A percentile compares a stretch with the other conserved stretches of the same genome.
These are phyloP conservation scores for Temnothorax longispinosus DNA, from an alignment of 1,140 invertebrate species.

Conservation along the genomic window DNA sequence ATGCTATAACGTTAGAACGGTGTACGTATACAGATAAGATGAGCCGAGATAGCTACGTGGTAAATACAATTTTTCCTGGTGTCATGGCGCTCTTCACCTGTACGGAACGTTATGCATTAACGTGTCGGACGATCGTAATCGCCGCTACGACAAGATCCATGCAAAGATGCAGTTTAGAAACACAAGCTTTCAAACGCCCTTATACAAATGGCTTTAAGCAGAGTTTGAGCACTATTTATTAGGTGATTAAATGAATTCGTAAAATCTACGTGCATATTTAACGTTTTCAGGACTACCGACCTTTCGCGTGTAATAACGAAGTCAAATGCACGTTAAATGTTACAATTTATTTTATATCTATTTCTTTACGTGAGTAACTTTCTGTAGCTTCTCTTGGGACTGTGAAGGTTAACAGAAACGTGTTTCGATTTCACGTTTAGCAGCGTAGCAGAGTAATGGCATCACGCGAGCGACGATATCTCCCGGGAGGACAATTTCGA, in stretches of 20 bases:
- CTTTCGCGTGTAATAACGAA: neutral
- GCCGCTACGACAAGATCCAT: conserved; percentile 56
- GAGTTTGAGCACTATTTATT: neutral
- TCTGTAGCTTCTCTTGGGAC: neutral
- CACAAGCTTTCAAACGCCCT: conserved; percentile 10
- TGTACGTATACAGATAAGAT: conserved; percentile 8
- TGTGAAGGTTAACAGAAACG: neutral
- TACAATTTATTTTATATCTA: too few species aligned
- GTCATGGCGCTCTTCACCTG: conserved; percentile 15
- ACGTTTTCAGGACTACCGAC: too few species aligned
- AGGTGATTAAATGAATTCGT: neutral
- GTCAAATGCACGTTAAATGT: neutral
- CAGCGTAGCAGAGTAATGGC: conserved; percentile 13
- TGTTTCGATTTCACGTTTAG: conserved; percentile 32
- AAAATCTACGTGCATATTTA: neutral
- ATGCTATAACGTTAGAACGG: neutral
- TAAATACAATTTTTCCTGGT: conserved; percentile 44
- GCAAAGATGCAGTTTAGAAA: conserved; percentile 53
- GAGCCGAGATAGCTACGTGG: conserved; percentile 33
- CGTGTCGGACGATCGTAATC: conserved; percentile 55
- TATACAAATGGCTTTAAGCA: neutral
- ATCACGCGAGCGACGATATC: conserved; percentile 37
- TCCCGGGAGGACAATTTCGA: conserved; percentile 14
- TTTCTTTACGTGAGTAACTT: neutral
- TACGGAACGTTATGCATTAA: conserved; percentile 33